Conservation (phyloP, 2,888 invertebrate genomes). For the Polia nebulosa region DNA sequence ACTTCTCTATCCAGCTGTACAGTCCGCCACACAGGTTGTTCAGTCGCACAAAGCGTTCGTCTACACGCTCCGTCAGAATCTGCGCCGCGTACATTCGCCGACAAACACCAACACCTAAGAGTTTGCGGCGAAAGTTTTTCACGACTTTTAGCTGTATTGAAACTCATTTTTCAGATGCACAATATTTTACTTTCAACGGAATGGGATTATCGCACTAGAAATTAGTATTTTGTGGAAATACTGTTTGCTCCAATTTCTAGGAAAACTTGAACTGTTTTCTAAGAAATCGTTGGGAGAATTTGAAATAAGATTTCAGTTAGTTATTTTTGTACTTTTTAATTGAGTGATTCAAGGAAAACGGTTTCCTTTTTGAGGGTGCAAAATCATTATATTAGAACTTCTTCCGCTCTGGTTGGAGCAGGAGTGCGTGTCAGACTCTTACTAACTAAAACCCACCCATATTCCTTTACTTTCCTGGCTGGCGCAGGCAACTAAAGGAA, state of each 20-base stretch:
- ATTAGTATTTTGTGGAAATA: conserved; percentile 8
- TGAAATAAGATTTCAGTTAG: neutral
- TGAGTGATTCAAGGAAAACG: neutral
- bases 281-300: neutral
- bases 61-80: conserved; percentile 50
- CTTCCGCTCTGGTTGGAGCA: no score
- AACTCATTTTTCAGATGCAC: conserved; percentile 43
- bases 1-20: conserved; percentile 25
- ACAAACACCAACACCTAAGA: conserved; percentile 43
- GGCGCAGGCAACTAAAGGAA: no score
- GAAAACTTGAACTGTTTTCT: conserved; percentile 1
- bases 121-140: conserved; percentile 39
- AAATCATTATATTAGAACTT: no score
- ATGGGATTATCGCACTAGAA: conserved; percentile 9
- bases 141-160: conserved; percentile 23
- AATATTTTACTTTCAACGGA: conserved; percentile 24
- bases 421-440: no score
- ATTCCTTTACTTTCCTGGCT: no score
- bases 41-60: conserved; percentile 60
- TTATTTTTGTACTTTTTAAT: neutral
- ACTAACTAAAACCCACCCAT: no score
- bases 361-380: no score
- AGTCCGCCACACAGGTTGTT: conserved; percentile 45
- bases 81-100: conserved; percentile 33
- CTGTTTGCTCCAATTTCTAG: neutral